Evolutionary conservation across 2,888 invertebrate species (phyloP), one percentile per base, ranked within the genome.

Genomic region (Lacanobia wlatinum): DNA sequence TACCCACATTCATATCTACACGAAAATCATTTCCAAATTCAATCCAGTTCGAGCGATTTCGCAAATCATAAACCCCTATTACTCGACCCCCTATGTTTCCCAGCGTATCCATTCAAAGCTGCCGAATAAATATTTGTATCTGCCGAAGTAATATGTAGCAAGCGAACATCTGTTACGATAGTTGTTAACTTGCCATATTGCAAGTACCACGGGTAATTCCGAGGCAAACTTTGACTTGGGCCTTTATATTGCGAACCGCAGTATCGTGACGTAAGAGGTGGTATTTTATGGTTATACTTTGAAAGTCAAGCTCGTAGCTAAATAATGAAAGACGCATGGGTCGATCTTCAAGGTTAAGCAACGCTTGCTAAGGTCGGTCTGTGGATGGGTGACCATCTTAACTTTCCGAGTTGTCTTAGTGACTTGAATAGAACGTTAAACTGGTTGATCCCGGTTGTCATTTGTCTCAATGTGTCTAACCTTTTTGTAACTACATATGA

Each of bases 181-280:
- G 84, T 87, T 84, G 82, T 76, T 76, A 80, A 80, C 82, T 80
- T 74, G 81, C 83, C 80, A 86, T 88, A 85, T 82, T 72, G 84
- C 75, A 81, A 86, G 80, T 83, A 84, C 73, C 76, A 73, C 56
- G 64, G 68, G 80, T 84, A 87, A 88, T 87, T 82, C 83, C 72
- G 70, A 78, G 83, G 82, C 88, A 82, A 89, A 88, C 86, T 89
- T 84, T 84, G 84, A 77, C 79, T 52, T 78, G 63, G 79, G 71
- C 86, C 76, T 84, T 48, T 82, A 50, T 87, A 83, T 88, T 84
- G 74, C 84, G 55, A 53, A 75, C 83, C 79, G 78, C 75, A 81
- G 74, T 83, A 76, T 85, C 81, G 83, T 72, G 72, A 64, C 74
- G 23, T 40, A 28, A 38, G 12, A 10, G 80, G 58, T 66, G 58